Evolutionary conservation across 2,797 vertebrate species (phyloP).

Genomic region (Rhinogobio ventralis): DNA sequence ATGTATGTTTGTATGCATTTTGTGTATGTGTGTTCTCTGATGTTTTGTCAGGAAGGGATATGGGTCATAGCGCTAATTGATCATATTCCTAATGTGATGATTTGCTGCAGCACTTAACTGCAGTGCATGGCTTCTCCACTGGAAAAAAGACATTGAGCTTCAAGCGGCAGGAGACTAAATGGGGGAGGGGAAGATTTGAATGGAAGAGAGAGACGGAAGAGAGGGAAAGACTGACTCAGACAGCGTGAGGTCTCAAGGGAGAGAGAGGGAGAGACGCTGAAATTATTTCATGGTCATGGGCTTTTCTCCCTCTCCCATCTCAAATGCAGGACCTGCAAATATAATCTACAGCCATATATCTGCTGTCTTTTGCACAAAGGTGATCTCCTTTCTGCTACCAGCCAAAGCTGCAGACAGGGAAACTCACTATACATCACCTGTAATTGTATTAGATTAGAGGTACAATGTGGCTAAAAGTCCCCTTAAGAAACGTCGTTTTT

Average conservation of each 20-base stretch:
- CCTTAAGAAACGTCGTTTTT: neutral
- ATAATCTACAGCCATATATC: conserved; percentile 79
- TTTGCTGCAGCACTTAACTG: conserved; percentile 82
- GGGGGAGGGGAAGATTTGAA: conserved; percentile 41
- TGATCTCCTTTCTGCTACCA: conserved; percentile 73
- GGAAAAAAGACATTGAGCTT: conserved; percentile 79
- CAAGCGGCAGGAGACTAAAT: conserved; percentile 76
- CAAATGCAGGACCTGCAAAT: conserved; percentile 75
- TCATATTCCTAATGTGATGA: conserved; percentile 81
- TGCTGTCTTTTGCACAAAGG: conserved; percentile 79
- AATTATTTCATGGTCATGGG: conserved; percentile 83
- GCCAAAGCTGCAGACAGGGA: conserved; percentile 53
- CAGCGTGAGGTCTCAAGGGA: conserved; percentile 82
- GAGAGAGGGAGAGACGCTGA: conserved; percentile 79
- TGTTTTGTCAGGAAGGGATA: conserved; percentile 65
- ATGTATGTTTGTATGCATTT: conserved; percentile 33
- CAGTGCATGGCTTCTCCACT: conserved; percentile 67
- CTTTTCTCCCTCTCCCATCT: conserved; percentile 65
- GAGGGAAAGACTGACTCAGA: conserved; percentile 74
- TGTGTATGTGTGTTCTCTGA: conserved; percentile 47
- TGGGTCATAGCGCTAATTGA: conserved; percentile 78
- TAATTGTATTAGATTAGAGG: conserved; percentile 13
- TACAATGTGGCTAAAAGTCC: neutral
- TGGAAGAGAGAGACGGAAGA: conserved; percentile 51
- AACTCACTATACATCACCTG: conserved; percentile 28